Evolutionary conservation across 1,140 invertebrate species (phyloP), one percentile per base, ranked within the genome.

Genomic region (Cephus cinctus): DNA sequence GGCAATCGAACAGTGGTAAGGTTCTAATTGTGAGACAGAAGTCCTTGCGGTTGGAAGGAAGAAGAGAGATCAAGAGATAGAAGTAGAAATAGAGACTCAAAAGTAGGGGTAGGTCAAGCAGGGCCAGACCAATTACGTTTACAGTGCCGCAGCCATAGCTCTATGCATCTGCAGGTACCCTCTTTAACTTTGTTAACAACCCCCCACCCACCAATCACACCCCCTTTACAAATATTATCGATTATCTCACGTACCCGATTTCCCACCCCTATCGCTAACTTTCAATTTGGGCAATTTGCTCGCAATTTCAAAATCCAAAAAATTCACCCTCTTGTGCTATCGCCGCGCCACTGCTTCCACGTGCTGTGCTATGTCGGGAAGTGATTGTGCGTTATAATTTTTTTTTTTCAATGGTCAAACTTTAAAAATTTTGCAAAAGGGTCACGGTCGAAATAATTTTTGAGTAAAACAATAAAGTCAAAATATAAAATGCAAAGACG

Each of bases 131-230:
- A 51, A 60, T 54, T 47, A 51, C 59, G 57, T 60, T 58, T 55
- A 66, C 63, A 69, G 66, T 69, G 67, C 63, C 66, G 66, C 67
- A 70, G 69, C 66, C 67, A 67, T 71, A 71, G 69, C 69, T 72
- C 63, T 52, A 67, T 71, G 66, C 54, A 64, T 61, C 52, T 54
- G 59, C 65, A 69, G 69, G 67, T 72, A 72, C 67, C 69, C 69
- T 72, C 67, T n/a, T n/a, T n/a, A n/a, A n/a, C n/a, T n/a, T n/a
- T n/a, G n/a, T n/a, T n/a, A n/a, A n/a, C n/a, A n/a, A n/a, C n/a
- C n/a, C n/a, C n/a, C n/a, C n/a, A n/a, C n/a, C n/a, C n/a, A n/a
- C n/a, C n/a, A n/a, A n/a, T n/a, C n/a, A n/a, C n/a, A n/a, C n/a
- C n/a, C n/a, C n/a, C n/a, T n/a, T n/a, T n/a, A n/a, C n/a, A n/a